Conservation (phyloP, 2,113 vertebrate genomes). For the Sceloporus tristichus region DNA sequence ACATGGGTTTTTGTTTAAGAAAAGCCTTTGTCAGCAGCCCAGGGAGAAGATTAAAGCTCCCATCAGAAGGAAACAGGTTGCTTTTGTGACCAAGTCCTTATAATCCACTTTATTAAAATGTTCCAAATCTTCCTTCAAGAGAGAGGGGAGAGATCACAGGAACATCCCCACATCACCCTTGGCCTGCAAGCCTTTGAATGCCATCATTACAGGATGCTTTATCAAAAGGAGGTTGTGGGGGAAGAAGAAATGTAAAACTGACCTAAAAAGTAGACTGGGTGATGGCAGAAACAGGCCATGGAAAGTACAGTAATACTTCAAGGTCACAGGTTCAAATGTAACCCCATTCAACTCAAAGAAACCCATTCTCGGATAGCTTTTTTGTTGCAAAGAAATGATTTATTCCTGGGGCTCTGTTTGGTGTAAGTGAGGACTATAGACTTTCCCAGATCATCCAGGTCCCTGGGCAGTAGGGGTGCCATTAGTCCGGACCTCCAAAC, state of each 20-base stretch:
- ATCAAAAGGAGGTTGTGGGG: conserved; percentile 28
- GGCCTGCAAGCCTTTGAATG: conserved; percentile 66
- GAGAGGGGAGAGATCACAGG: conserved; percentile 71
- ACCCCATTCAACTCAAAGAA: too few species aligned
- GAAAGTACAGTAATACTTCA: conserved; percentile 46
- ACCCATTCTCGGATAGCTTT: too few species aligned
- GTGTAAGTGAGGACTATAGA: too few species aligned
- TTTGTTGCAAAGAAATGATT: not conserved
- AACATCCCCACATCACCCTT: conserved; percentile 66
- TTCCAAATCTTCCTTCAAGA: conserved; percentile 74
- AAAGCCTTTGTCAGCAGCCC: conserved; percentile 68
- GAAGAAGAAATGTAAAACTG: conserved; percentile 32
- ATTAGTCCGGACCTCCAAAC: not conserved
- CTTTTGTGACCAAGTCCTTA: conserved; percentile 73
- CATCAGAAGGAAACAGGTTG: conserved; percentile 71
- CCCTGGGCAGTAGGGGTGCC: not conserved
- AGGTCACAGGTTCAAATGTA: conserved; percentile 49
- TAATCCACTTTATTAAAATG: conserved; percentile 80
- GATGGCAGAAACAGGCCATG: conserved; percentile 33
- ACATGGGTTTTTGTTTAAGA: conserved; percentile 70
- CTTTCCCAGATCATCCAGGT: not conserved
- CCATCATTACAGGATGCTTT: conserved; percentile 63
- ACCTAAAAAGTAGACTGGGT: conserved; percentile 56
- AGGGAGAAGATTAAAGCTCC: conserved; percentile 76
- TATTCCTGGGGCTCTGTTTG: not conserved